Evolutionary conservation across 1,140 invertebrate species (phyloP).

Genomic region (Metopolophium dirhodum): DNA sequence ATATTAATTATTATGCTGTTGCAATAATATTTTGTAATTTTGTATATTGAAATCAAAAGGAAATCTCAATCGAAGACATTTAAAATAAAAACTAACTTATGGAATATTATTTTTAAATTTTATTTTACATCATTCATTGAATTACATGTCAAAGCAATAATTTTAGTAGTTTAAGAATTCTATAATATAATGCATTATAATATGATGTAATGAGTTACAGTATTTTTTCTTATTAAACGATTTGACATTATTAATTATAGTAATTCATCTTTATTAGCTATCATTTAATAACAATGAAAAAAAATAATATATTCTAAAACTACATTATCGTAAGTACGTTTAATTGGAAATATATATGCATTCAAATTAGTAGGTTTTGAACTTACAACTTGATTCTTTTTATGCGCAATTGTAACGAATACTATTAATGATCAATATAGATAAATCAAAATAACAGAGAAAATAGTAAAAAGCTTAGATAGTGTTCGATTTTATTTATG

Average conservation of each 20-base stretch:
- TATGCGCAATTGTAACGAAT: background rate
- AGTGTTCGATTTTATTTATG: constrained; percentile 9
- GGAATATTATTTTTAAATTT: no score
- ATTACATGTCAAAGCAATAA: no score
- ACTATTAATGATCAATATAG: background rate
- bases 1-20: background rate
- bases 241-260: background rate
- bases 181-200: no score
- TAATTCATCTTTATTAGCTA: background rate
- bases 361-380: background rate
- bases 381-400: background rate
- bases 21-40: background rate
- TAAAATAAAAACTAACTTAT: no score
- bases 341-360: background rate
- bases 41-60: no score
- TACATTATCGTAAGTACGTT: background rate
- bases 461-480: background rate
- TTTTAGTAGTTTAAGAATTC: no score
- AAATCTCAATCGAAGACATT: background rate
- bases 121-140: no score
- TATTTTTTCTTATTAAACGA: background rate
- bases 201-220: background rate
- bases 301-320: background rate
- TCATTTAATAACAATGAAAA: background rate
- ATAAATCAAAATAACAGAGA: background rate